phyloP scores from a whole-genome alignment of 2,888 invertebrate species.

The Linnaemya tessellans region DNA sequence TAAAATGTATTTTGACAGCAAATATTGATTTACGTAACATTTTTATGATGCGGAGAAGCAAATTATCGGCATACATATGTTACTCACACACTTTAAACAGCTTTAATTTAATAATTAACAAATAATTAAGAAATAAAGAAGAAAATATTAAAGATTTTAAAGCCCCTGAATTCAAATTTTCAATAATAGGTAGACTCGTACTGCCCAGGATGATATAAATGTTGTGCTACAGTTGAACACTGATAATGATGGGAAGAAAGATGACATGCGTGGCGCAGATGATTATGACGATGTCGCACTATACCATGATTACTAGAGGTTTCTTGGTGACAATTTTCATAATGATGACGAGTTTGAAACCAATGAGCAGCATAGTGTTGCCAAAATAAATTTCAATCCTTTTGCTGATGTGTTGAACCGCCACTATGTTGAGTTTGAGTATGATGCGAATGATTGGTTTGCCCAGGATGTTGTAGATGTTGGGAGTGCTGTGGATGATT shows the following conservation, averaged over 20 bases:
- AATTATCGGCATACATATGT: neutral
- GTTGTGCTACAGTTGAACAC: slow-evolving; percentile 38
- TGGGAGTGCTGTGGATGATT: slow-evolving; percentile 70
- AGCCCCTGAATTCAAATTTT: slow-evolving; percentile 67
- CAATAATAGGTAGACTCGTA: slow-evolving; percentile 70
- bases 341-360: slow-evolving; percentile 76
- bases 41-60: neutral
- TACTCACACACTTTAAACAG: slow-evolving; percentile 35
- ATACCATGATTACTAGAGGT: slow-evolving; percentile 45
- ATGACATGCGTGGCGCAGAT: slow-evolving; percentile 69
- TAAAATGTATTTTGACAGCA: neutral
- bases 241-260: slow-evolving; percentile 64
- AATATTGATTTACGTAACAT: neutral
- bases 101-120: slow-evolving; percentile 47
- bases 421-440: slow-evolving; percentile 69
- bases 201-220: slow-evolving; percentile 62
- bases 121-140: slow-evolving; percentile 38
- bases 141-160: slow-evolving; percentile 22
- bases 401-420: slow-evolving; percentile 77
- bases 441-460: slow-evolving; percentile 74
- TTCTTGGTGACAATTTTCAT: slow-evolving; percentile 66
- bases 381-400: slow-evolving; percentile 81
- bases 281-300: slow-evolving; percentile 72
- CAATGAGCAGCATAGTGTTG: slow-evolving; percentile 80
- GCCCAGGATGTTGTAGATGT: slow-evolving; percentile 72